Evolutionary conservation across 1,140 invertebrate genomes (phyloP).

Genomic region (Liolophura sinensis): DNA sequence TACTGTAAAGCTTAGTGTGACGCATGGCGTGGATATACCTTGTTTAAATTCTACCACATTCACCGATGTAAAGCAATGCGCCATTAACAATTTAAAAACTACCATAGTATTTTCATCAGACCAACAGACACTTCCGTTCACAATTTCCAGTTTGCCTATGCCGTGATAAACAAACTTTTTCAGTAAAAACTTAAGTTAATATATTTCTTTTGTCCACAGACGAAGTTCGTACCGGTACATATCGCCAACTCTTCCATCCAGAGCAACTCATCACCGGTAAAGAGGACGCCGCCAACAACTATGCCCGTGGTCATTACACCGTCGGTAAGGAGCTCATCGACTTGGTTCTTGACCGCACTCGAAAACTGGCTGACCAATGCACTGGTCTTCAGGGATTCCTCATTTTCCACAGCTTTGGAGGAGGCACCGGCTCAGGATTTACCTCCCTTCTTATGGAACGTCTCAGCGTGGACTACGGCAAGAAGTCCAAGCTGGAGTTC

Average conservation of each 20-base stretch:
- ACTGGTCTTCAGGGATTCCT: slow-evolving; percentile 31
- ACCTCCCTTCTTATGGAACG: slow-evolving; percentile 85
- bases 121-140: too few species aligned
- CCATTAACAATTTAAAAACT: too few species aligned
- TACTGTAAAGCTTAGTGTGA: too few species aligned
- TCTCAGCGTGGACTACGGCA: slow-evolving; percentile 75
- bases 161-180: too few species aligned
- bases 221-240: slow-evolving; percentile 39
- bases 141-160: too few species aligned
- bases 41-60: too few species aligned
- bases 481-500: slow-evolving; percentile 39
- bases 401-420: slow-evolving; percentile 51
- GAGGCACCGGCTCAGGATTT: slow-evolving; percentile 79
- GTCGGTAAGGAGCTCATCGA: slow-evolving; percentile 56
- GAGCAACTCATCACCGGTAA: slow-evolving; percentile 63
- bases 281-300: slow-evolving; percentile 89
- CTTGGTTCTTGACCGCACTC: slow-evolving; percentile 16
- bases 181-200: too few species aligned
- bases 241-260: slow-evolving; percentile 52
- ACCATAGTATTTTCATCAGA: too few species aligned
- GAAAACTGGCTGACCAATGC: slow-evolving; percentile 34
- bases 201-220: slow-evolving; percentile 25
- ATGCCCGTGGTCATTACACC: slow-evolving; percentile 71
- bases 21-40: too few species aligned
- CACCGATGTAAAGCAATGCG: too few species aligned